Evolutionary conservation across 2,888 invertebrate species (phyloP), one percentile per base, ranked within the genome.

Genomic region (Molorchus minor): DNA sequence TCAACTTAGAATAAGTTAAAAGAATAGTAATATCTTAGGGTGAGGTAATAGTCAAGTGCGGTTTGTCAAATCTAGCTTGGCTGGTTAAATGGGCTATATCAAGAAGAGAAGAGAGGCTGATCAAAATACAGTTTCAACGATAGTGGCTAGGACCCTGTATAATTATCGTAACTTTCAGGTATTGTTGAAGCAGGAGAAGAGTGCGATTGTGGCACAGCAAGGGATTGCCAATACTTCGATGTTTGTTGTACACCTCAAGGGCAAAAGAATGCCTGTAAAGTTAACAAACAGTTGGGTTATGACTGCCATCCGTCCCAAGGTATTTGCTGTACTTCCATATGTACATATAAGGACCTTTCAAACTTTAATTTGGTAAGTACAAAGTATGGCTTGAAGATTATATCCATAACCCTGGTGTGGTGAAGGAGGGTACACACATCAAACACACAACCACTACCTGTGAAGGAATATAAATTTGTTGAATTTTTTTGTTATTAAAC

Each of bases 151-250:
- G n/a, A n/a, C n/a, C n/a, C n/a, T n/a, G n/a, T n/a, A n/a, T n/a
- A 20, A 16, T 17, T 46, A 21, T 8, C 10, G 10, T 12, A 56
- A 30, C 13, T 58, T 45, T 44, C 56, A 84, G 84, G 83, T 16
- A 86, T 91, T 57, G 85, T 86, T 0, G 91, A 91, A 73, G 82
- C 83, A 4, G 87, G 84, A 0, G 91, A 91, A 76, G 83, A 88
- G 30, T 91, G 91, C 73, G 91, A 91, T 78, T 87, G 87, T 69
- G 87, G 87, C 0, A 84, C 86, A 45, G 83, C 83, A 0, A 81
- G 82, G 0, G 82, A 84, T 1, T 85, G 85, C 68, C 75, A 73
- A 15, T 71, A 74, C 35, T 73, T 74, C 12, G 84, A 85, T 62
- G 82, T 81, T 0, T 85, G 85, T 71, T 85, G 85, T 70, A 82